Base-by-base conservation (phyloP, 2,797 vertebrate genomes). In the Hybognathus amarus region DNA sequence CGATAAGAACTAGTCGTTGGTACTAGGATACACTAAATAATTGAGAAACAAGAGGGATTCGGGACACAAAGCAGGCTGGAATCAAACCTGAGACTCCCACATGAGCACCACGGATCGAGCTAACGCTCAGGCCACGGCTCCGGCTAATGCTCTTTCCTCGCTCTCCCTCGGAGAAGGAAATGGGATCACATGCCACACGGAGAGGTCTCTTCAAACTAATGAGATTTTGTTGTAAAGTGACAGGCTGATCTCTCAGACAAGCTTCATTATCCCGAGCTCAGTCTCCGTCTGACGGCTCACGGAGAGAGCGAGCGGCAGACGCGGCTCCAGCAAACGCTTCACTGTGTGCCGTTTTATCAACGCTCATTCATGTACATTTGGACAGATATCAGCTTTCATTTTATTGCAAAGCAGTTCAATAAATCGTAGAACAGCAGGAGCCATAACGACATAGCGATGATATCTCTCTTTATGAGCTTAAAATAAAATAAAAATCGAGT, bases 191-290 rank as follows among this genome's bases (percentile, higher is more conserved):
- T 40, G 30, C 27, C 74, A 33, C 45, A 77, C 61, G 38, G 59
- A 59, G 64, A 67, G 81, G 71, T 83, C 77, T 69, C 64, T 63
- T 69, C 30, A 80, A 83, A 68, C 77, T 83, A 80, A 83, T 86
- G 59, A 86, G 77, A 63, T 77, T 80, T 86, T 66, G 36, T 71
- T 68, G n/a, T 54, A 56, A 77, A 77, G 84, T 77, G 79, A 82
- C 84, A 85, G 68, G 74, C 77, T 69, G 70, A 74, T 86, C 77
- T 68, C 66, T 83, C 70, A 85, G 83, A 75, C 77, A 83, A 76
- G 64, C 63, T 76, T 86, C 77, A 80, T 77, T 83, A 80, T 79
- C 64, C 71, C 54, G 56, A 83, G 73, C 71, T 74, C 73, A 42
- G 47, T 73, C 52, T 20, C 36, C 33, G 66, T 82, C 74, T 82